Percentiles rank a stretch among this genome's conserved stretches.
Evolutionary conservation across 2,797 vertebrate genomes (phyloP).

Genomic region (Columba guinea): DNA sequence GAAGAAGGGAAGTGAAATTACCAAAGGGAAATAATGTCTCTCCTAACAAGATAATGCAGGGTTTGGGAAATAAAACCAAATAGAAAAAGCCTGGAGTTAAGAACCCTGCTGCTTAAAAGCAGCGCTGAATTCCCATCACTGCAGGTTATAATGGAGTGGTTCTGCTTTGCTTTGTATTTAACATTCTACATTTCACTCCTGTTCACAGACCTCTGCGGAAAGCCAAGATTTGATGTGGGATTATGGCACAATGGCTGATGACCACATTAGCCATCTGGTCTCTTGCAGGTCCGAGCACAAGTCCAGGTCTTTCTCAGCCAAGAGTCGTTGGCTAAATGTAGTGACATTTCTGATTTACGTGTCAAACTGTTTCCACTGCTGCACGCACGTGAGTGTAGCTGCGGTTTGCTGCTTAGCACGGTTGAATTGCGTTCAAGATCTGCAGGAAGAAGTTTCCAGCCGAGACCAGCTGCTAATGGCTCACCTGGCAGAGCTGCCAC

Average conservation of each 20-base stretch:
- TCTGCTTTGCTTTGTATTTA: slow-evolving; percentile 69
- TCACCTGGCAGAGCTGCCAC: slow-evolving; percentile 36
- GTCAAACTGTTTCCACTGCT: not conserved
- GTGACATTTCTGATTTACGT: not conserved
- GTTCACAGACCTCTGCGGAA: not conserved
- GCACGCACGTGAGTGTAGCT: not conserved
- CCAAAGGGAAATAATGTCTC: slow-evolving; percentile 50
- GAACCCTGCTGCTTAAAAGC: slow-evolving; percentile 69
- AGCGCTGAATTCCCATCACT: slow-evolving; percentile 62
- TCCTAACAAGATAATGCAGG: slow-evolving; percentile 66
- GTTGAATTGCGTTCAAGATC: not conserved
- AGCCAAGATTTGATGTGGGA: slow-evolving; percentile 48
- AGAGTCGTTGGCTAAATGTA: not conserved
- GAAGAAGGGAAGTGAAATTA: slow-evolving; percentile 37
- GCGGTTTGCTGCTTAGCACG: not conserved
- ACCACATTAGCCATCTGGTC: slow-evolving; percentile 66
- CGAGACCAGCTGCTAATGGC: not conserved
- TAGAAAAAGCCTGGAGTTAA: slow-evolving; percentile 59
- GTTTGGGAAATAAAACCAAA: slow-evolving; percentile 69
- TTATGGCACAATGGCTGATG: slow-evolving; percentile 12
- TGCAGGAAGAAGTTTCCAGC: not conserved
- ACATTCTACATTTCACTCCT: slow-evolving; percentile 50
- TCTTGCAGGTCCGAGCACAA: slow-evolving; percentile 23
- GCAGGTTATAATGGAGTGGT: slow-evolving; percentile 53
- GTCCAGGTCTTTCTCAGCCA: slow-evolving; percentile 47